Evolutionary conservation across 2,888 invertebrate genomes (phyloP).

Genomic region (Mystacides longicornis): DNA sequence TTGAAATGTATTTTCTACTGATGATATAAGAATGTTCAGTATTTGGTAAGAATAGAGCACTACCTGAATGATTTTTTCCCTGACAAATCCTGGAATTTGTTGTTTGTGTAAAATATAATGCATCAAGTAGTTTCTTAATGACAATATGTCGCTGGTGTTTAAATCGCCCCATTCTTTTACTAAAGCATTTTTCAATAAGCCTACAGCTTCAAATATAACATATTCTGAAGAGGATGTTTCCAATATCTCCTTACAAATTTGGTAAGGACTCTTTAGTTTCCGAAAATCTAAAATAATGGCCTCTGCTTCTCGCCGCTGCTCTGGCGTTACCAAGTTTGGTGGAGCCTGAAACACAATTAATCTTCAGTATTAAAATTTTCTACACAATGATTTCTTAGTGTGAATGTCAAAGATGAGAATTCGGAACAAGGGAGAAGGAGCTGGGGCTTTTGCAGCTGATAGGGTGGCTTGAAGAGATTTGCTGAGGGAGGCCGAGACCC

Average conservation of each 20-base stretch:
- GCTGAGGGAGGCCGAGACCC: no score
- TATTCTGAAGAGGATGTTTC: conserved; percentile 67
- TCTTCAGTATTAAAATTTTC: not conserved
- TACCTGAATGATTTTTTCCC: conserved; percentile 65
- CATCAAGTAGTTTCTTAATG: conserved; percentile 69
- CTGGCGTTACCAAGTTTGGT: conserved; percentile 65
- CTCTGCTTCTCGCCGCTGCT: conserved; percentile 78
- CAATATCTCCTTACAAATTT: conserved; percentile 69
- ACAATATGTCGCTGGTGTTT: conserved; percentile 58
- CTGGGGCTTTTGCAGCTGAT: no score
- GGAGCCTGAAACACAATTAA: conserved; percentile 55
- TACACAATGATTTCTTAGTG: no score
- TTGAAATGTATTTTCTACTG: not conserved
- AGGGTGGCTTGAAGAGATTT: no score
- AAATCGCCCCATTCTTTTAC: conserved; percentile 78
- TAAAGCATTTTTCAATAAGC: conserved; percentile 71
- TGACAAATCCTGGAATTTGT: conserved; percentile 66
- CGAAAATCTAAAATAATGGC: conserved; percentile 72
- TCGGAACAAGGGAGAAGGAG: no score
- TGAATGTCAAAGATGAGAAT: no score
- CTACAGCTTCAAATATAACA: conserved; percentile 82
- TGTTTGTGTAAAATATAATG: conserved; percentile 66
- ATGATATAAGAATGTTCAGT: no score
- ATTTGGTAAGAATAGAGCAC: no score
- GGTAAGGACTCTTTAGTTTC: conserved; percentile 74